Evolutionary conservation across 2,113 vertebrate genomes (phyloP).

Genomic region (Hippocampus mohnikei): DNA sequence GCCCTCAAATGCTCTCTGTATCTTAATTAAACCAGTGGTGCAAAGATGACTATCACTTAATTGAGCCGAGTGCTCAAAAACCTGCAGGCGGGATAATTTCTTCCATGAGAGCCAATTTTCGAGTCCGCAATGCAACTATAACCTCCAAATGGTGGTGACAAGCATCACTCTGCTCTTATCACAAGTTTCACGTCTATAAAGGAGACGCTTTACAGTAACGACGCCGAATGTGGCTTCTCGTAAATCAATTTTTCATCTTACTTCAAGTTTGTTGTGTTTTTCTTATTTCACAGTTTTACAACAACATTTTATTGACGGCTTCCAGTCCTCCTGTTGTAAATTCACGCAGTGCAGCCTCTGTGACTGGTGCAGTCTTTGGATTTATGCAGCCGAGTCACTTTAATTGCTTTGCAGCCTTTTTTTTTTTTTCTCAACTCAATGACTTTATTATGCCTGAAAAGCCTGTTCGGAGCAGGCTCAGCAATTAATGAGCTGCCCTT

Average conservation of each 20-base stretch:
- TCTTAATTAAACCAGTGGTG: slow-evolving; percentile 52
- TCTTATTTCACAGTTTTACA: background rate
- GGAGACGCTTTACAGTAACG: background rate
- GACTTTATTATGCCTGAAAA: background rate
- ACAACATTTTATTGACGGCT: background rate
- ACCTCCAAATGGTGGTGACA: slow-evolving; percentile 14
- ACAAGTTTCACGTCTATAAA: slow-evolving; percentile 4
- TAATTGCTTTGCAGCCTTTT: background rate
- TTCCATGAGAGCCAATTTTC: slow-evolving; percentile 22
- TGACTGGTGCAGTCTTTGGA: background rate
- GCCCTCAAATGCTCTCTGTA: slow-evolving; percentile 21
- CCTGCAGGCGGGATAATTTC: slow-evolving; percentile 14
- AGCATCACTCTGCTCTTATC: slow-evolving; percentile 1
- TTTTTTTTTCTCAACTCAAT: background rate
- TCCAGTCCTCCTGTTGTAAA: background rate
- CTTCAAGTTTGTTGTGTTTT: background rate
- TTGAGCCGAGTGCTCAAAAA: slow-evolving; percentile 41
- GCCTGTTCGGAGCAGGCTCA: background rate
- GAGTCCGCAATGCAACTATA: slow-evolving; percentile 28
- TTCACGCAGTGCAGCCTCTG: background rate
- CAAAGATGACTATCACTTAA: slow-evolving; percentile 64
- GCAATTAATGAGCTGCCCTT: background rate
- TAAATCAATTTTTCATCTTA: background rate
- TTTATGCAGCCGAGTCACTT: background rate
- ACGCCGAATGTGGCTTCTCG: background rate